Base-by-base conservation (phyloP, 1,140 invertebrate species). In the Pseudomyrmex pallidus region DNA sequence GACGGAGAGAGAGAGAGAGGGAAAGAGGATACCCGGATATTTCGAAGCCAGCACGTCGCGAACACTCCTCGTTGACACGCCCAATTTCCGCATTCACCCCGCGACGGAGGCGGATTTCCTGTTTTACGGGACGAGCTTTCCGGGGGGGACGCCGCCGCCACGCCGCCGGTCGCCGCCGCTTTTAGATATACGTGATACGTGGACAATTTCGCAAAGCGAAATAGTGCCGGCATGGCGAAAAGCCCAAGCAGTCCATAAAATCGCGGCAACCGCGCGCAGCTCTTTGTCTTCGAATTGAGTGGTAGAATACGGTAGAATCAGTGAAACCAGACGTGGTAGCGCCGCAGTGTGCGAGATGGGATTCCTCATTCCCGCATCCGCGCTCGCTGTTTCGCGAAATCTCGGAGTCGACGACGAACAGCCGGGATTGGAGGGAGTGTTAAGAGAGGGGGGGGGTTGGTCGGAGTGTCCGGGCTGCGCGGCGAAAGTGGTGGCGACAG, bases 261-360 rank as follows among this genome's bases (percentile, higher is more conserved):
- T 56, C 22, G 46, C n/a, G 7, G 17, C 10, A 10, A 17, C 13
- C 10, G 13, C 63, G 25, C 12, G 46, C 15, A 5, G 22, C 56
- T n/a, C 56, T 72, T 80, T 80, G 63, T 84, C 70, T 74, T 64
- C 52, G 70, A 66, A 74, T 74, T 80, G 20, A 35, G 62, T 4
- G 73, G 48, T 35, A 3, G 50, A 61, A 35, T 35, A 35, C 35
- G 35, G 35, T 7, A 5, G 52, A 83, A 74, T 78, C 67, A 4
- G 56, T 15, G 74, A 52, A 74, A 72, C 66, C 70, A 9, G 57
- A 10, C 20, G 50, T 35, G 35, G 35, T 20, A 20, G 8, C 56
- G 13, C 17, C 35, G 35, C 35, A 35, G 25, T n/a, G 25, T 15
- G 35, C 4, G 1, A 1, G 68, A 15, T 15, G 35, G 35, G 35